Conservation (phyloP, 1,140 invertebrate species). For the Diuraphis noxia region DNA sequence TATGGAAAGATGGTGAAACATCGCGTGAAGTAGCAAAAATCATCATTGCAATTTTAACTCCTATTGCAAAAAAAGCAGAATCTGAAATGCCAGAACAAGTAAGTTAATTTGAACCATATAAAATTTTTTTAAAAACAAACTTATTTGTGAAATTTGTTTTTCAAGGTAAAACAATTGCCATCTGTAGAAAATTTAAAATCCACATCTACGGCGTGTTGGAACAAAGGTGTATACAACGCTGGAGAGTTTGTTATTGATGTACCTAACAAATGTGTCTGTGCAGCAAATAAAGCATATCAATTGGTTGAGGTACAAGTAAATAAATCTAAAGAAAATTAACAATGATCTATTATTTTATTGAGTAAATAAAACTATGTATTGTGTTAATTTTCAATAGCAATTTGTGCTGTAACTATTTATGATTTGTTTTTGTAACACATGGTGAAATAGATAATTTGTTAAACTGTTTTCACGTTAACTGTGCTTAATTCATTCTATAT, state of each 20-base stretch:
- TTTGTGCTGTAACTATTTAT: neutral
- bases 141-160: neutral
- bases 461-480: too few relatives aligned
- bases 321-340: slow-evolving; percentile 29
- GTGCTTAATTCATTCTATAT: neutral
- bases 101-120: neutral
- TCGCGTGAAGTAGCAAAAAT: slow-evolving; percentile 35
- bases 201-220: slow-evolving; percentile 4
- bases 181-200: slow-evolving; percentile 47
- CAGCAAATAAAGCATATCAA: slow-evolving; percentile 34
- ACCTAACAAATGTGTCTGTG: slow-evolving; percentile 31
- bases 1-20: slow-evolving; percentile 46
- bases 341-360: neutral
- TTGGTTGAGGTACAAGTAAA: slow-evolving; percentile 34
- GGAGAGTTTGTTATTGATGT: slow-evolving; percentile 42
- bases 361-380: neutral
- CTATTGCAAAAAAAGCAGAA: slow-evolving; percentile 21
- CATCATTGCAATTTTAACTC: slow-evolving; percentile 26
- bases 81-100: slow-evolving; percentile 25
- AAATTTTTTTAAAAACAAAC: neutral
- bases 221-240: slow-evolving; percentile 40
- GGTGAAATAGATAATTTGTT: neutral
- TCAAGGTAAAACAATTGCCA: slow-evolving; percentile 10
- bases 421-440: neutral
- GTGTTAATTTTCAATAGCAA: neutral